Evolutionary conservation across 2,888 invertebrate species (phyloP), one percentile per base, ranked within the genome.

Genomic region (Pterobdella sp.): DNA sequence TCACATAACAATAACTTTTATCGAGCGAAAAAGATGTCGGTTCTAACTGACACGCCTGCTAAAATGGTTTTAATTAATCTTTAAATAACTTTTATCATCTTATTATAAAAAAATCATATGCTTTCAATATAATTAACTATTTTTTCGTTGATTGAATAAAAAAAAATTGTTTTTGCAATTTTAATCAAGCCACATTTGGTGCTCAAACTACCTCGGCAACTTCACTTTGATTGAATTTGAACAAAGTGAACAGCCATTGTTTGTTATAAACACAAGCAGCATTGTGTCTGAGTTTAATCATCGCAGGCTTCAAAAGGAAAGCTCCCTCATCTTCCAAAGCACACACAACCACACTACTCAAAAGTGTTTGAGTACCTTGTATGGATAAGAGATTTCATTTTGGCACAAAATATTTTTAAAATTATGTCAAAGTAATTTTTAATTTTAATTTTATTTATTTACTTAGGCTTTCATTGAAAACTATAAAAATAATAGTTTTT

Each of bases 261-360:
- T n/a, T 56, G 60, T 26, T 56, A n/a, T 56, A 4, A 3, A 56
- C 60, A n/a, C n/a, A 56, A 7, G 26, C 3, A 3, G 60, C 60
- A n/a, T 56, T 56, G n/a, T 56, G 60, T 4, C 60, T 22, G 3
- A 56, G 60, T 22, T 56, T 56, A 26, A 56, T 56, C n/a, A n/a
- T 4, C n/a, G 60, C 60, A 14, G 60, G 10, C 26, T n/a, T 7
- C 10, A 14, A 26, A 3, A 56, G n/a, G 60, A 26, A 4, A 22
- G n/a, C 26, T 22, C 26, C 60, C n/a, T 56, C n/a, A 26, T 26
- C n/a, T 22, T 56, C 60, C 4, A 56, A 56, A 3, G n/a, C 60
- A 56, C 60, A 56, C 60, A 56, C n/a, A 22, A 56, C 60, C 60
- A 56, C 60, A 56, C 60, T 56, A 26, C 60, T 56, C 60, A 56